Evolutionary conservation across 1,140 invertebrate genomes (phyloP).

Genomic region (Drosophila mayri): DNA sequence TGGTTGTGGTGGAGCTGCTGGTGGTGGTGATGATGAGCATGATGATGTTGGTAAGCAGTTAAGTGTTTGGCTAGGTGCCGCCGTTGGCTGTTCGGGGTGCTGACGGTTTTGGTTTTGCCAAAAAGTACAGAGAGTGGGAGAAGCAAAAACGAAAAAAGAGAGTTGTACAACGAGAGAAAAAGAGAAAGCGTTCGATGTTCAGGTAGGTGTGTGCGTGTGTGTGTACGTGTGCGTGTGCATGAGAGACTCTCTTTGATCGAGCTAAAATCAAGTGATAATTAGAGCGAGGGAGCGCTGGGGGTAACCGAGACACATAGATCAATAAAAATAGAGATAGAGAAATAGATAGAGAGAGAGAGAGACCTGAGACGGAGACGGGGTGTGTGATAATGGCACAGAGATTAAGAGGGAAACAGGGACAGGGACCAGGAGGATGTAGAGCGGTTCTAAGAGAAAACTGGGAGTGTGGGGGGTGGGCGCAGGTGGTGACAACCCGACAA

Average conservation of each 20-base stretch:
- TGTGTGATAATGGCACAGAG: neutral
- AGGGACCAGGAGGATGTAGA: neutral
- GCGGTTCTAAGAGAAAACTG: neutral
- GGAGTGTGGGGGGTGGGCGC: neutral
- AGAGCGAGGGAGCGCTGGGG: too few relatives aligned
- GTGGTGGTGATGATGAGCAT: conserved; percentile 60
- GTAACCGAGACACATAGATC: neutral
- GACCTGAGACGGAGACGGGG: conserved; percentile 5
- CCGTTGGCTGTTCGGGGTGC: conserved; percentile 85
- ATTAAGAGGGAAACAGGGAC: neutral
- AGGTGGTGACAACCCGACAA: conserved; percentile 47
- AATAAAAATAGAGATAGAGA: neutral
- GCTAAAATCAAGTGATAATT: conserved; percentile 8
- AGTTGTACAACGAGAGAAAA: conserved; percentile 82
- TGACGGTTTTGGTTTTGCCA: conserved; percentile 66
- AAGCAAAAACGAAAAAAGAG: conserved; percentile 77
- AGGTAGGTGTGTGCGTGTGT: conserved; percentile 21
- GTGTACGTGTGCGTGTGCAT: conserved; percentile 21
- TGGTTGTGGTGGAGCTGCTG: conserved; percentile 47
- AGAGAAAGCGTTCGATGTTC: conserved; percentile 74
- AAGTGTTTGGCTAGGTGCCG: conserved; percentile 84
- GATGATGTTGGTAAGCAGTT: conserved; percentile 73
- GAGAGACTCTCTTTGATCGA: conserved; percentile 46
- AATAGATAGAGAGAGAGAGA: neutral
- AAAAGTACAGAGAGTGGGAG: conserved; percentile 64